Evolutionary conservation across 2,113 vertebrate genomes (phyloP), one percentile per base, ranked within the genome.

Genomic region (Bucco capensis): DNA sequence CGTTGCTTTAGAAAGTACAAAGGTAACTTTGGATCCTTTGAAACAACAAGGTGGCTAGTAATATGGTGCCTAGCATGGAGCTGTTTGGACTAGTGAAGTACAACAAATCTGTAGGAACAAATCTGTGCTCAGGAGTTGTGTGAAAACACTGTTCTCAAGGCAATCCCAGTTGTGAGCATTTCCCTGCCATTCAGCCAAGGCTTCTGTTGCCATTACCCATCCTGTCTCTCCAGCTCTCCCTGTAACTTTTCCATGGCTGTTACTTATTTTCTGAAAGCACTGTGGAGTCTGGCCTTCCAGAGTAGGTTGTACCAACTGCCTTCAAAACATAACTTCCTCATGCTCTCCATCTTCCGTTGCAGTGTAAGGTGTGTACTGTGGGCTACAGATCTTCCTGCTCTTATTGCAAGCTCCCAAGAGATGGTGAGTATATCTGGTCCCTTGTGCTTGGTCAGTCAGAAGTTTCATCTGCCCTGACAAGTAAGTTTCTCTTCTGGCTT

Each of bases 321-420:
- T 91, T 89, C 70, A n/a, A 9, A 82, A 91, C 73, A 15, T 9
- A 3, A 56, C 56, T 79, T 75, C 81, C 62, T 97, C 82, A 92
- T 71, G 76, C 86, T 60, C 67, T 96, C n/a, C 24, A 9, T 91
- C 89, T 95, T 96, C 83, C 73, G 13, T 95, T 97, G 37, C 95
- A 98, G 98, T 98, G 98, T 94, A 98, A 98, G 67, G 93, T 95
- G 89, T 96, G 93, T n/a, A 97, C 91, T 74, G 95, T 96, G 83
- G 96, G 97, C 50, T 97, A 97, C 94, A 96, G 97, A 85, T 97
- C 97, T 89, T 97, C 96, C 31, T 98, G 98, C 93, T 97, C 97
- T 78, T 97, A 97, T 93, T 98, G 98, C 97, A 98, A 97, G 89
- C 96, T 97, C 15, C 95, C 97, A 65, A 96, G 96, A 92, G 97